These are phyloP conservation scores for Xiphydria camelus DNA, from an alignment of 2,888 invertebrate genomes.

Conservation along the genomic window DNA sequence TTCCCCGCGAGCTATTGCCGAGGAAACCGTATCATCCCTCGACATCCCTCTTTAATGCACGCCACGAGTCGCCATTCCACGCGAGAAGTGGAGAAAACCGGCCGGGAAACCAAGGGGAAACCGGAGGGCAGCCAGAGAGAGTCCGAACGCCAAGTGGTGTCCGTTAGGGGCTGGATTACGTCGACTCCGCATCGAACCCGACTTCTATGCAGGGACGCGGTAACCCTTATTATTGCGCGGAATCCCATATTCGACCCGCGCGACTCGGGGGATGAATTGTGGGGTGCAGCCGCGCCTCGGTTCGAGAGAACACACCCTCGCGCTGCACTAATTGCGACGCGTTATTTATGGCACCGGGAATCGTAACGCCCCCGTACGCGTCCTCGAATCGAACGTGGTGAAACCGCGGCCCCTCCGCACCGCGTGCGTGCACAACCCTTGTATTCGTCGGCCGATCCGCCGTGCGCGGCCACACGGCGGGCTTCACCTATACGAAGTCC, in stretches of 20 bases:
- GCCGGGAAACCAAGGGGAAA: no score
- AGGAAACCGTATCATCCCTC: no score
- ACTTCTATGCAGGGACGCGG: no score
- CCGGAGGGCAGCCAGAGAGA: no score
- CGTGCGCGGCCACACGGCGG: background rate
- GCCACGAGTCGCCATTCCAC: no score
- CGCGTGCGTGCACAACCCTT: background rate
- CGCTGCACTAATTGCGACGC: slow-evolving; percentile 36
- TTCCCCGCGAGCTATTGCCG: no score
- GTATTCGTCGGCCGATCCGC: background rate
- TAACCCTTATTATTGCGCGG: slow-evolving; percentile 34
- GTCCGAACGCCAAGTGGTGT: no score
- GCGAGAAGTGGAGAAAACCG: no score
- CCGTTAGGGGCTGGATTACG: no score
- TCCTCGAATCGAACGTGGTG: slow-evolving; percentile 12
- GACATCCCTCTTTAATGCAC: no score
- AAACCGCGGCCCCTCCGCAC: slow-evolving; percentile 3
- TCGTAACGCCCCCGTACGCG: slow-evolving; percentile 23
- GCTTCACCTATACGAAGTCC: slow-evolving; percentile 3
- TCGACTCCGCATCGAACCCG: no score
- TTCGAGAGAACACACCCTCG: slow-evolving; percentile 20
- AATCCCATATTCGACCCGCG: slow-evolving; percentile 36
- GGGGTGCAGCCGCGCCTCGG: slow-evolving; percentile 24
- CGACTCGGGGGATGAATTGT: slow-evolving; percentile 16
- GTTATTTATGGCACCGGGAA: slow-evolving; percentile 37